Conservation (phyloP, 2,113 vertebrate species). For the Tychaedon coryphoeus region DNA sequence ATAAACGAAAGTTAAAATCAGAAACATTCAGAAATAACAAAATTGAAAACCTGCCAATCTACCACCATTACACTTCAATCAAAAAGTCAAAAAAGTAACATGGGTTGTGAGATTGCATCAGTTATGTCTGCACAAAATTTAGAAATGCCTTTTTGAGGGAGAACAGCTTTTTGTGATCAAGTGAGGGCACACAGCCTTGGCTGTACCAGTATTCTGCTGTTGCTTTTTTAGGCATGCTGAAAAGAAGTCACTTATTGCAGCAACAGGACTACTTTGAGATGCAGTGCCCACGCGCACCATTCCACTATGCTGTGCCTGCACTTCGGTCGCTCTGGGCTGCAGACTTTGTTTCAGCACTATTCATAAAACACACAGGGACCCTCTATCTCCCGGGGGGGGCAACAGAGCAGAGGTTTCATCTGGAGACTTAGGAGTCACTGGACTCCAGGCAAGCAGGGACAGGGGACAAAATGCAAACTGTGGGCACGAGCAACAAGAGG, state of each 20-base stretch:
- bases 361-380: neutral
- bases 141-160: neutral
- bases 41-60: conserved; percentile 1
- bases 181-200: neutral
- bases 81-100: neutral
- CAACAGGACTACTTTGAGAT: neutral
- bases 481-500: fast-evolving
- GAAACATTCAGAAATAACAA: neutral
- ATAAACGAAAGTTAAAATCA: conserved; percentile 30
- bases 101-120: neutral
- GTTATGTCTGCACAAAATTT: neutral
- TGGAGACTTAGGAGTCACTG: neutral
- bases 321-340: neutral
- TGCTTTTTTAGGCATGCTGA: conserved; percentile 22
- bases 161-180: conserved; percentile 23
- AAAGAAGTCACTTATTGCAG: conserved; percentile 14
- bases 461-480: neutral
- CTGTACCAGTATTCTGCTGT: neutral
- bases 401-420: neutral
- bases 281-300: neutral
- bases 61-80: neutral
- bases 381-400: neutral
- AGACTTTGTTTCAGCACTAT: conserved; percentile 5
- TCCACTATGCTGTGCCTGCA: neutral
- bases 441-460: neutral